Evolutionary conservation across 2,888 invertebrate genomes (phyloP), one percentile per base, ranked within the genome.

Genomic region (Ophioninae sp.): DNA sequence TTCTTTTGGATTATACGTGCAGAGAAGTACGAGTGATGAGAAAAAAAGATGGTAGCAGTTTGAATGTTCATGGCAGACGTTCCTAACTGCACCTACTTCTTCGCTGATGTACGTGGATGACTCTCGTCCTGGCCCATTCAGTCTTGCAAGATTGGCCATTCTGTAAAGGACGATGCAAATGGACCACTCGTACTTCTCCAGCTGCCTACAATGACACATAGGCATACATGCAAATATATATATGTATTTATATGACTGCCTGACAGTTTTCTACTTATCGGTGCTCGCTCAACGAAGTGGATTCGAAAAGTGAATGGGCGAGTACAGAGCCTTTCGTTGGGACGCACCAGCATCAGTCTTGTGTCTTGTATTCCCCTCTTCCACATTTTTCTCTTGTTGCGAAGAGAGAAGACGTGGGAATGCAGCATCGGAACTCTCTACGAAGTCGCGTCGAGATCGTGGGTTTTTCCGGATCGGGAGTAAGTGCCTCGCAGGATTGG

Each of bases 221-320:
- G n/a, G 63, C 30, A 63, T 13, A 51, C 37, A 30, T 44, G 41
- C 51, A 58, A 58, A 58, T 67, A 23, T 9, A 23, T 61, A 71
- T 64, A 68, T n/a, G n/a, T 39, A 65, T 74, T 17, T 59, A 39
- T 61, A 74, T 17, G 51, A 76, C 22, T 58, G 56, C 71, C 80
- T 63, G 83, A 78, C 81, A 79, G 80, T 85, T 82, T 82, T 37
- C 82, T 76, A 80, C 78, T 82, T 83, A 82, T 80, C 69, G 72
- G 81, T 61, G 68, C 61, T 77, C 79, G 67, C 79, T 84, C 74
- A 80, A 89, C 87, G 88, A 89, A 87, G 89, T 87, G 86, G 85
- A 86, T 87, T 85, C 84, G 87, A 88, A 86, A 84, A 88, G 87
- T 82, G 85, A 86, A 84, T 79, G 76, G 75, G 72, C 81, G 72